Percentiles rank a stretch among this genome's conserved stretches.
Conservation (phyloP, 2,888 invertebrate genomes). For the Argyra leucocephala region DNA sequence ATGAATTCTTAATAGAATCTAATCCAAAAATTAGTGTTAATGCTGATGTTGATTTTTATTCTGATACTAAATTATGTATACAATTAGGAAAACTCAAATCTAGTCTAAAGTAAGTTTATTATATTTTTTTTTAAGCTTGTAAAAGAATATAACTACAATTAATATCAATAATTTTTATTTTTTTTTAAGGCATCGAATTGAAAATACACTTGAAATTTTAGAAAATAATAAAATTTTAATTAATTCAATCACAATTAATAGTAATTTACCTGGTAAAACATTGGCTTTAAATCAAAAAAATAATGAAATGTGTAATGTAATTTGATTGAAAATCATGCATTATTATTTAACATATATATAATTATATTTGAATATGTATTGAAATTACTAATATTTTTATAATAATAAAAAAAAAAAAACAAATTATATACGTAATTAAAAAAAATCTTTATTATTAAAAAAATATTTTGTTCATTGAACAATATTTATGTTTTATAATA, state of each 20-base stretch:
- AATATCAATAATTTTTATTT: constrained; percentile 11
- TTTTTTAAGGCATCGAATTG: constrained; percentile 53
- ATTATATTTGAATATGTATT: too few relatives aligned
- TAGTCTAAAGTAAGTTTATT: constrained; percentile 48
- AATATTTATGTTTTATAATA: too few relatives aligned
- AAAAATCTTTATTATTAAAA: neutral
- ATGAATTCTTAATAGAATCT: constrained; percentile 55
- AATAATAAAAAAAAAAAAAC: too few relatives aligned
- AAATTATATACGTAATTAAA: neutral
- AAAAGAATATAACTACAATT: too few relatives aligned
- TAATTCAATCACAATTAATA: constrained; percentile 41
- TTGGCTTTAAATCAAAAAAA: constrained; percentile 69
- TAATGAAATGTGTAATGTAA: constrained; percentile 62
- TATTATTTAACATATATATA: too few relatives aligned
- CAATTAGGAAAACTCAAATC: constrained; percentile 62
- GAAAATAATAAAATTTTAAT: constrained; percentile 27
- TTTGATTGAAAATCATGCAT: constrained; percentile 19
- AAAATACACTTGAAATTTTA: constrained; percentile 55
- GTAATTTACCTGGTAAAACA: constrained; percentile 56
- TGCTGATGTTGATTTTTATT: constrained; percentile 68
- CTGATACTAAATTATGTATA: constrained; percentile 64
- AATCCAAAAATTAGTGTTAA: constrained; percentile 61
- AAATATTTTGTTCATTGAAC: neutral
- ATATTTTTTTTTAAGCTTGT: too few relatives aligned
- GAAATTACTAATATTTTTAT: neutral